Evolutionary conservation across 1,140 invertebrate genomes (phyloP).

Genomic region (Bactericera cockerelli): DNA sequence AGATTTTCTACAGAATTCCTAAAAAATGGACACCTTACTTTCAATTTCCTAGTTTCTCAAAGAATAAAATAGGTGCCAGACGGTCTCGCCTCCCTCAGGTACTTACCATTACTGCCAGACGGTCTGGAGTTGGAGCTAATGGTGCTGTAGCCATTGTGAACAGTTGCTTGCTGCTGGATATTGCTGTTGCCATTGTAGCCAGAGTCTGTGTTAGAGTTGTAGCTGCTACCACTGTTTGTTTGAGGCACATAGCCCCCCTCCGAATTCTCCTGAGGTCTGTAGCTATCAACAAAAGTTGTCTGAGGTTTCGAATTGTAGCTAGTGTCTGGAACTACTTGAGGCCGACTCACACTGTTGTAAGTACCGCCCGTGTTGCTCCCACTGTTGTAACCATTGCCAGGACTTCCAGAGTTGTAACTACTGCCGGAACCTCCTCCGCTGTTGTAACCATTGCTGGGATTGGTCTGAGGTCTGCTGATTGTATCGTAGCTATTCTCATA

Average conservation of each 20-base stretch:
- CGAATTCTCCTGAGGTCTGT: not conserved
- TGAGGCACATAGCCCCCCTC: not conserved
- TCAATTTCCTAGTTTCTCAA: too few relatives aligned
- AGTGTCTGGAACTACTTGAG: not conserved
- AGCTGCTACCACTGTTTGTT: not conserved
- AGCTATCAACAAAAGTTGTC: not conserved
- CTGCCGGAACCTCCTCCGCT: too few relatives aligned
- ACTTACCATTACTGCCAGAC: not conserved
- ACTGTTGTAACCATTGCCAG: too few relatives aligned
- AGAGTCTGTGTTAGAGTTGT: not conserved
- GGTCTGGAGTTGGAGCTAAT: not conserved
- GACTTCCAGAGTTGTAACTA: too few relatives aligned
- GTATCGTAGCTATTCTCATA: not conserved
- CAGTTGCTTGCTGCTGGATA: not conserved
- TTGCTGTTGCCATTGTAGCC: not conserved
- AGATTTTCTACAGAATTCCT: too few relatives aligned
- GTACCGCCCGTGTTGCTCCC: not conserved
- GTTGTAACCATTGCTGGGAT: not conserved
- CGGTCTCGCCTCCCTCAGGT: too few relatives aligned
- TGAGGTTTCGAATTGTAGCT: not conserved
- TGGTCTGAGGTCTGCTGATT: conserved; percentile 1
- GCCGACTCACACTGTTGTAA: not conserved
- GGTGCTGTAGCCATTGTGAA: not conserved
- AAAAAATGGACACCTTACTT: too few relatives aligned
- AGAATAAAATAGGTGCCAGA: too few relatives aligned